Evolutionary conservation across 92 coral and sea anemone species (phyloP).

Genomic region (Porites evermanni): DNA sequence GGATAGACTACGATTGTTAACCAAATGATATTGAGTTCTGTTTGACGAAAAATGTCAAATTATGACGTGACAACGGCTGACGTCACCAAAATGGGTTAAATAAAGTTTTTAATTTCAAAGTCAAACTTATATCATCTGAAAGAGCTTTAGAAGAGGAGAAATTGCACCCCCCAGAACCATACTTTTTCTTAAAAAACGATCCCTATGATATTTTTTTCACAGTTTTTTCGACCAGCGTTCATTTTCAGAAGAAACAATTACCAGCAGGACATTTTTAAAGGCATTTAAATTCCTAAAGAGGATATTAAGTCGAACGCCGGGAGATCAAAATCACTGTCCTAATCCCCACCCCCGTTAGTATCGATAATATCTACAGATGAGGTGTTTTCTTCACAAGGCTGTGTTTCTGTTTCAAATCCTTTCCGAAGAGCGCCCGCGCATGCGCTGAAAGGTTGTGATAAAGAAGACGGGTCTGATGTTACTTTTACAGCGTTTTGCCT

Average conservation of each 20-base stretch:
- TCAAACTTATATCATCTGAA: no score
- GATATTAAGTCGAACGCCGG: constrained; percentile 40
- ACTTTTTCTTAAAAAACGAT: no score
- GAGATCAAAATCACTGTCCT: constrained; percentile 9
- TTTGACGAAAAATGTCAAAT: no score
- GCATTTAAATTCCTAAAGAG: constrained; percentile 22
- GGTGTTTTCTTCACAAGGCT: background rate
- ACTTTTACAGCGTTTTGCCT: background rate
- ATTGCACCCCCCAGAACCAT: no score
- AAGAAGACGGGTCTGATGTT: background rate
- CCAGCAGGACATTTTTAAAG: background rate
- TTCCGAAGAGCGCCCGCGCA: background rate
- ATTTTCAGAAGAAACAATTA: background rate
- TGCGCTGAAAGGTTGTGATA: background rate
- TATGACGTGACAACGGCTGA: no score
- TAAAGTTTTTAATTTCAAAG: no score
- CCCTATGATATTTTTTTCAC: no score
- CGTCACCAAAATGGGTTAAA: no score
- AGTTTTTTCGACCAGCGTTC: no score
- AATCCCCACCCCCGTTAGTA: background rate
- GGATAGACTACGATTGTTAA: no score
- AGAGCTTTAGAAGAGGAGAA: no score
- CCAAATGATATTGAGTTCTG: no score
- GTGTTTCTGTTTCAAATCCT: background rate
- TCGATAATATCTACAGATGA: background rate